Evolutionary conservation across 2,113 vertebrate genomes (phyloP).

Genomic region (Paradoxurus hermaphroditus): DNA sequence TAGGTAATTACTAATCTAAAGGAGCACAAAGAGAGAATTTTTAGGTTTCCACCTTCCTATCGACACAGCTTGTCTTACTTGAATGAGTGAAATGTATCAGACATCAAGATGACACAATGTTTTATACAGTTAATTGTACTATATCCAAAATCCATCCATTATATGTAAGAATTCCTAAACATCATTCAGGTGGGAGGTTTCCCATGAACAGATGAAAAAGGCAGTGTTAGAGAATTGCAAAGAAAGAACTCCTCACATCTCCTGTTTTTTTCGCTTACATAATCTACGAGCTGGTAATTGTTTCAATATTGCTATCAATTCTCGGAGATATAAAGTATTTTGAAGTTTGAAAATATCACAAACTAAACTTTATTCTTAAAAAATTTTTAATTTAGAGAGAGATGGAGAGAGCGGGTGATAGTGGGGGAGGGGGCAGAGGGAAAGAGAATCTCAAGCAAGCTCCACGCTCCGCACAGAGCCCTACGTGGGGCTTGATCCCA

Average conservation of each 20-base stretch:
- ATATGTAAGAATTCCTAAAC: background rate
- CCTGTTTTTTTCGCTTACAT: background rate
- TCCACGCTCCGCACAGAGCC: no score
- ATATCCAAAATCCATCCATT: background rate
- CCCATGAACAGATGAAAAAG: background rate
- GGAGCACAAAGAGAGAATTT: background rate
- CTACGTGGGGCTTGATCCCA: no score
- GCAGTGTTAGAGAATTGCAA: background rate
- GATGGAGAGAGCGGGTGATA: no score
- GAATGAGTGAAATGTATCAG: background rate
- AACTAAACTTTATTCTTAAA: background rate
- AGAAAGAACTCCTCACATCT: background rate
- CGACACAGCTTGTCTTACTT: slow-evolving; percentile 7
- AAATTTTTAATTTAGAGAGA: no score
- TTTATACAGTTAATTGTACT: background rate
- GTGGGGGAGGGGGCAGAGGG: no score
- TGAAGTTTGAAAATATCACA: slow-evolving; percentile 29
- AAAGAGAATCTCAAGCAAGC: no score
- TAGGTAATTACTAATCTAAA: background rate
- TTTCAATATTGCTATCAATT: background rate
- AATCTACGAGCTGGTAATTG: background rate
- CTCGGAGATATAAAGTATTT: background rate
- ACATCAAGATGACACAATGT: background rate
- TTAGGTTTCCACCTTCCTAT: background rate
- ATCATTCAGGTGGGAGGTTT: background rate